phyloP scores from a whole-genome alignment of 2,797 vertebrate genomes.

The Muscicapa comitata region DNA sequence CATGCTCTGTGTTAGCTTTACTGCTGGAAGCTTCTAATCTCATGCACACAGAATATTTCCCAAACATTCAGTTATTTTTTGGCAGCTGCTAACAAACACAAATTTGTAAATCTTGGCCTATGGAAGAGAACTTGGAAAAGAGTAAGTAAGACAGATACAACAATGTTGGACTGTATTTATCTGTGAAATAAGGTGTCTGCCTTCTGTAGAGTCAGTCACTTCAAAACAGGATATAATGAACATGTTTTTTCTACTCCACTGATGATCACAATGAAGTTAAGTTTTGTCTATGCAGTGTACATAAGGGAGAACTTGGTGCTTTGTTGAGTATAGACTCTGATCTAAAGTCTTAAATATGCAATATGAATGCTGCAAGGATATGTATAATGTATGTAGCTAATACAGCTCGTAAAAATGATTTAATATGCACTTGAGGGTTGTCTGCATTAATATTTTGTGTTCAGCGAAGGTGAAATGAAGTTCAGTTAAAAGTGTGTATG shows the following conservation, averaged over 20 bases:
- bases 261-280: background rate
- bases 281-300: background rate
- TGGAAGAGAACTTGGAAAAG: constrained; percentile 60
- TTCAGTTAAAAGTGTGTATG: background rate
- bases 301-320: background rate
- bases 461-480: background rate
- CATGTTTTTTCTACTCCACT: background rate
- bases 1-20: background rate
- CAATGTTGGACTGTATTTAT: background rate
- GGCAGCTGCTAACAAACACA: constrained; percentile 54
- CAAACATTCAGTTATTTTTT: constrained; percentile 57
- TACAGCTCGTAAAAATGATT: background rate
- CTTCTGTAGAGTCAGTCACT: background rate
- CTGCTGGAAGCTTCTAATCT: background rate
- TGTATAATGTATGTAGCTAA: accelerated
- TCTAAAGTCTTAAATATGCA: background rate
- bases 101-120: constrained; percentile 47
- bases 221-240: background rate
- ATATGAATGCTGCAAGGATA: background rate
- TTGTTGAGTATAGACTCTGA: background rate
- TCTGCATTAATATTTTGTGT: background rate
- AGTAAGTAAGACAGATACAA: constrained; percentile 31
- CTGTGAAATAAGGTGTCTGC: background rate
- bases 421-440: background rate
- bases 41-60: constrained; percentile 42